Evolutionary conservation across 2,888 invertebrate species (phyloP).

Genomic region (Minunthozetes semirufus): DNA sequence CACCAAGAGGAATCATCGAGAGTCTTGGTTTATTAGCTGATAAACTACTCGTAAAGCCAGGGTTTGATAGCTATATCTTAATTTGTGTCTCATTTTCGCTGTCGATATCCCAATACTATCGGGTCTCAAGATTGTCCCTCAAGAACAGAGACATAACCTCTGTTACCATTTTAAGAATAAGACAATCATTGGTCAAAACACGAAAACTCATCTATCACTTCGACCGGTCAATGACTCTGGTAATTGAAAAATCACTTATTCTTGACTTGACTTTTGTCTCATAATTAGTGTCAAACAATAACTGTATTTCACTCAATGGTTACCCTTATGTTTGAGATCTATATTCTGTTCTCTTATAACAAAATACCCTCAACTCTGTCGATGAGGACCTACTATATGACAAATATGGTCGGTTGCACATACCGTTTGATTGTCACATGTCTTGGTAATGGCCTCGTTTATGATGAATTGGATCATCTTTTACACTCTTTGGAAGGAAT

Average conservation of each 20-base stretch:
- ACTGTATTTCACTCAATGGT: not conserved
- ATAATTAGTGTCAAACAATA: not conserved
- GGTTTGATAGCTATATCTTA: not conserved
- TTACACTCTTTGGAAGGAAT: no score
- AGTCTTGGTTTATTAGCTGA: no score
- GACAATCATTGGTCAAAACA: not conserved
- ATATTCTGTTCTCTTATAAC: not conserved
- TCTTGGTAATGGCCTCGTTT: not conserved
- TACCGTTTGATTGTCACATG: not conserved
- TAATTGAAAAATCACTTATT: not conserved
- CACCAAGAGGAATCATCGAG: no score
- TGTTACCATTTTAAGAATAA: not conserved
- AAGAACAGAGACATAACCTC: not conserved
- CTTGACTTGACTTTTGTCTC: not conserved
- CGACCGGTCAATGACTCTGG: not conserved
- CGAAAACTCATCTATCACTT: not conserved
- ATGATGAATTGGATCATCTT: not conserved
- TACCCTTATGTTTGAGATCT: not conserved
- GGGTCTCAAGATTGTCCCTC: not conserved
- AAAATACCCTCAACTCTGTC: not conserved
- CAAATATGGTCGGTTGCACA: not conserved
- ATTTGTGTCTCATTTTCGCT: not conserved
- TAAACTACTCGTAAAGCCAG: not conserved
- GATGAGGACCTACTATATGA: not conserved
- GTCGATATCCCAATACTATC: not conserved